Evolutionary conservation across 2,888 invertebrate genomes (phyloP).

Genomic region (Eupithecia vulgata): DNA sequence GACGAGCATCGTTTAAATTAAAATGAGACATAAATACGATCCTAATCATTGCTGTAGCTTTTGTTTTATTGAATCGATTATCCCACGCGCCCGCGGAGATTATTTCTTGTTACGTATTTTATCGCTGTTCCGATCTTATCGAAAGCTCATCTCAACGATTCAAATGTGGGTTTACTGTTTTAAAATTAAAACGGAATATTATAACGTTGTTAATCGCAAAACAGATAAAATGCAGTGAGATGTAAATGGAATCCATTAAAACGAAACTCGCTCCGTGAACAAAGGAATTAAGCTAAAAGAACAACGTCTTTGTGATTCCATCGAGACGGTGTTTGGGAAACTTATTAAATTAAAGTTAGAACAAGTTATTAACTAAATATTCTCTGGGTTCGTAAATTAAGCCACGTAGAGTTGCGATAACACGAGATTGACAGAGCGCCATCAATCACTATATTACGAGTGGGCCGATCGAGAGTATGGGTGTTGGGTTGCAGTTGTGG

Average conservation of each 20-base stretch:
- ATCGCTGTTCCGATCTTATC: constrained; percentile 63
- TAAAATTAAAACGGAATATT: constrained; percentile 34
- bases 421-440: constrained; percentile 71
- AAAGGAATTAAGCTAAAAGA: constrained; percentile 40
- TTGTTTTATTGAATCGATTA: constrained; percentile 71
- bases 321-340: constrained; percentile 32
- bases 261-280: constrained; percentile 35
- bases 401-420: constrained; percentile 67
- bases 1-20: constrained; percentile 50
- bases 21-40: constrained; percentile 62
- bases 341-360: constrained; percentile 38
- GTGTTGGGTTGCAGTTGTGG: constrained; percentile 77
- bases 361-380: constrained; percentile 33
- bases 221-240: constrained; percentile 38
- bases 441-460: constrained; percentile 75
- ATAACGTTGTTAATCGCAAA: constrained; percentile 34
- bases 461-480: constrained; percentile 62
- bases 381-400: constrained; percentile 45
- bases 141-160: constrained; percentile 56
- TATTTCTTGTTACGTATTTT: constrained; percentile 62
- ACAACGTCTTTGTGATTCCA: constrained; percentile 36
- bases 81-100: constrained; percentile 62
- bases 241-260: constrained; percentile 38
- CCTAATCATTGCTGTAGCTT: constrained; percentile 61
- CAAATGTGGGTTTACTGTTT: constrained; percentile 44